phyloP scores from a whole-genome alignment of 2,888 invertebrate genomes.

The Tachina lurida region DNA sequence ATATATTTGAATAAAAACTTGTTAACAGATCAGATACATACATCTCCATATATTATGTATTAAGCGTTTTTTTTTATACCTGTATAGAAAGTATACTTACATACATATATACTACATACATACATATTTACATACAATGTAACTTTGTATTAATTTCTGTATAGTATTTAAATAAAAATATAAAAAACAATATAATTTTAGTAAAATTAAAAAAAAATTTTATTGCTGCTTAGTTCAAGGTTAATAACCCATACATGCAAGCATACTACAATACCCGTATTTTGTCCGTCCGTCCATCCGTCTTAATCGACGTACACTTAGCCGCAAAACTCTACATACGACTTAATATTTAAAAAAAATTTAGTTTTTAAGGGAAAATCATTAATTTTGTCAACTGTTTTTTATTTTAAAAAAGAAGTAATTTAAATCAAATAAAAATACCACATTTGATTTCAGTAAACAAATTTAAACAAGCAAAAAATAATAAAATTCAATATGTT shows the following conservation, averaged over 20 bases:
- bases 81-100: not conserved
- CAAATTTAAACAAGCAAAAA: no score
- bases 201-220: slow-evolving; percentile 46
- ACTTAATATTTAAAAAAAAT: no score
- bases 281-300: slow-evolving; percentile 18
- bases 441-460: no score
- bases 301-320: slow-evolving; percentile 12
- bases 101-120: not conserved
- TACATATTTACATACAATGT: not conserved
- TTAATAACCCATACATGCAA: slow-evolving; percentile 63
- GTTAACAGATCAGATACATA: not conserved
- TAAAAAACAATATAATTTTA: slow-evolving; percentile 43
- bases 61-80: no score
- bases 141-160: not conserved
- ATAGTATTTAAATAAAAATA: slow-evolving; percentile 25
- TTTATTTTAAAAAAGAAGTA: no score
- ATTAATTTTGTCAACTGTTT: no score
- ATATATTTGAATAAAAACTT: not conserved
- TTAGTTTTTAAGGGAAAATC: no score
- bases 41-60: slow-evolving; percentile 6
- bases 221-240: slow-evolving; percentile 65
- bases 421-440: no score
- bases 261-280: not conserved
- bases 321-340: no score
- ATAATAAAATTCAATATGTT: no score